Evolutionary conservation across 2,113 vertebrate species (phyloP).

Genomic region (Scalopus aquaticus): DNA sequence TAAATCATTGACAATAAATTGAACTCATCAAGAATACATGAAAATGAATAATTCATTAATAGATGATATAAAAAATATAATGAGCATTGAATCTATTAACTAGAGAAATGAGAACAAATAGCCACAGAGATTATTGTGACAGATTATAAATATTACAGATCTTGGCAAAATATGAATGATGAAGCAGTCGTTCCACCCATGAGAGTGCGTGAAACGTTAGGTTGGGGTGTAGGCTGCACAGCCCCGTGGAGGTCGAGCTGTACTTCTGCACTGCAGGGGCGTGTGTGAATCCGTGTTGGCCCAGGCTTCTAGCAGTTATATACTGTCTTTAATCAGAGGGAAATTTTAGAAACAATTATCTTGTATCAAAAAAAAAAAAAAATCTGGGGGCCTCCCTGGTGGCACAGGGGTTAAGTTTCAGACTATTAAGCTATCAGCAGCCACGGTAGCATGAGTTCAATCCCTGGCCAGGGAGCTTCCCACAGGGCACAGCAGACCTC

Average conservation of each 20-base stretch:
- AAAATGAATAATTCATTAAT: background rate
- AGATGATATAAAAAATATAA: background rate
- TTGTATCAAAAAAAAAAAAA: background rate
- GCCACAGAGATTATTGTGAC: background rate
- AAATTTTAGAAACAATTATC: background rate
- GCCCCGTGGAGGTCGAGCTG: accelerated
- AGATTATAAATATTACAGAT: background rate
- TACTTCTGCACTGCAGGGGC: background rate
- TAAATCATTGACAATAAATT: background rate
- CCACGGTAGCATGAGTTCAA: no score
- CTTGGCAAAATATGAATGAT: background rate
- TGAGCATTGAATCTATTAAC: background rate
- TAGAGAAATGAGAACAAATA: background rate
- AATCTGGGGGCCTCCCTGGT: no score
- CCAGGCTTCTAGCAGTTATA: background rate
- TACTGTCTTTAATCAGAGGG: background rate
- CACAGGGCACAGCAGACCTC: no score
- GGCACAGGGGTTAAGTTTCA: no score
- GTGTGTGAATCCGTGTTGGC: background rate
- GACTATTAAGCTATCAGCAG: no score
- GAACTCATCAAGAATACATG: background rate
- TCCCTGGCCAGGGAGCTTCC: no score
- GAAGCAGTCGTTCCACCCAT: background rate
- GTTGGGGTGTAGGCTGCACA: background rate
- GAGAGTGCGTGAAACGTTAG: background rate